Evolutionary conservation across 2,888 invertebrate species (phyloP).

Genomic region (Polia nebulosa): DNA sequence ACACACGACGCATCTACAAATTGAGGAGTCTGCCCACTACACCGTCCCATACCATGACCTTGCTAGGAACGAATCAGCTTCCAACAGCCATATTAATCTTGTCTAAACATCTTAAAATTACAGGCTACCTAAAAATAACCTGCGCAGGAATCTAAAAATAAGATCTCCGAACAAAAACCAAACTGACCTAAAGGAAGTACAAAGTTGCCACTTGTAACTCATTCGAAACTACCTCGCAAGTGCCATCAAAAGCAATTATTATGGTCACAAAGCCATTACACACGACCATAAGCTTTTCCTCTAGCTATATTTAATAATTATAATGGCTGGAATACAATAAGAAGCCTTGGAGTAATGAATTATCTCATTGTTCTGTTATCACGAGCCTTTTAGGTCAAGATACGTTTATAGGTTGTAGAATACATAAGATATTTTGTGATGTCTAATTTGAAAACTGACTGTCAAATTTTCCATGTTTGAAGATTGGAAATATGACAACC

Average conservation of each 20-base stretch:
- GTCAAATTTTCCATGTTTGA: no score
- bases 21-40: no score
- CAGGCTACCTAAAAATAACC: no score
- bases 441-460: not conserved
- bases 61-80: no score
- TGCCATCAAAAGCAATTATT: conserved; percentile 52
- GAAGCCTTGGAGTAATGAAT: conserved; percentile 84
- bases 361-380: conserved; percentile 84
- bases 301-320: conserved; percentile 52
- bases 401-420: conserved; percentile 70
- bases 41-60: no score
- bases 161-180: not conserved
- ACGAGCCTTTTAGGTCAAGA: conserved; percentile 82
- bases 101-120: no score
- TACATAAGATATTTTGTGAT: conserved; percentile 72
- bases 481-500: no score
- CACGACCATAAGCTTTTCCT: conserved; percentile 63
- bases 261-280: conserved; percentile 69
- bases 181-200: conserved; percentile 17
- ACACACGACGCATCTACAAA: not conserved
- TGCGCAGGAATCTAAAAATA: not conserved
- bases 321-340: conserved; percentile 79
- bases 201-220: conserved; percentile 21
- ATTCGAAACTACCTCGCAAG: conserved; percentile 57
- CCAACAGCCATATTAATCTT: no score